Percentiles rank a stretch among this genome's conserved stretches.
phyloP scores from a whole-genome alignment of 2,797 vertebrate species.

The Streptopelia turtur region DNA sequence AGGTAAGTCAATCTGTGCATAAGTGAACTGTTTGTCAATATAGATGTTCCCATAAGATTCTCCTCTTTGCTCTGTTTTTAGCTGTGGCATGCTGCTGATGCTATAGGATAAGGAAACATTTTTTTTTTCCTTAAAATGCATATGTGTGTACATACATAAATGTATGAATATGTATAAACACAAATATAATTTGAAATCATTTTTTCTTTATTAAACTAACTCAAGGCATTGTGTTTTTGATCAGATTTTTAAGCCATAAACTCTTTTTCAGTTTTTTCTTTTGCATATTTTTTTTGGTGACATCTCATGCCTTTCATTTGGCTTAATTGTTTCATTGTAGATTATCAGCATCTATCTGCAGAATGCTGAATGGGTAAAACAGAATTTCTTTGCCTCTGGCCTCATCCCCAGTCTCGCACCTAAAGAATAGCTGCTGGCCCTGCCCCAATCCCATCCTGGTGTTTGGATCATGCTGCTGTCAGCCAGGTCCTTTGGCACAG shows the following conservation, averaged over 20 bases:
- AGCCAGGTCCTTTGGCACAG: constrained; percentile 77
- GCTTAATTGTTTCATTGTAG: constrained; percentile 77
- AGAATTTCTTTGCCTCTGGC: constrained; percentile 74
- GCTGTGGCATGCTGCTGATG: constrained; percentile 81
- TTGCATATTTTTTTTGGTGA: constrained; percentile 63
- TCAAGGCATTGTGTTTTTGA: constrained; percentile 70
- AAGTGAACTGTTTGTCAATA: constrained; percentile 44
- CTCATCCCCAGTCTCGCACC: constrained; percentile 74
- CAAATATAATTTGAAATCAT: constrained; percentile 72
- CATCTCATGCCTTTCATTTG: constrained; percentile 79
- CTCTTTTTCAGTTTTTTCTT: constrained; percentile 57
- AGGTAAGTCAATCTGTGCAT: constrained; percentile 77
- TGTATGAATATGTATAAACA: constrained; percentile 73
- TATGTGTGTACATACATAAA: constrained; percentile 73
- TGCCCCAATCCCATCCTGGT: constrained; percentile 72
- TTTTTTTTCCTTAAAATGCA: constrained; percentile 59
- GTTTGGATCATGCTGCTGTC: constrained; percentile 81
- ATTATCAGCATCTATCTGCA: constrained; percentile 70
- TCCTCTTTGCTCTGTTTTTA: constrained; percentile 78
- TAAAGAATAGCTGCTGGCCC: constrained; percentile 77
- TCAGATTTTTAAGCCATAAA: constrained; percentile 69
- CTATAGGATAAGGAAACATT: constrained; percentile 84
- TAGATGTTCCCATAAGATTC: constrained; percentile 46
- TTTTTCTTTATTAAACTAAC: constrained; percentile 69
- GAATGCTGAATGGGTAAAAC: constrained; percentile 69